Evolutionary conservation across 2,113 vertebrate species (phyloP), one percentile per base, ranked within the genome.

Genomic region (Hucho hucho): DNA sequence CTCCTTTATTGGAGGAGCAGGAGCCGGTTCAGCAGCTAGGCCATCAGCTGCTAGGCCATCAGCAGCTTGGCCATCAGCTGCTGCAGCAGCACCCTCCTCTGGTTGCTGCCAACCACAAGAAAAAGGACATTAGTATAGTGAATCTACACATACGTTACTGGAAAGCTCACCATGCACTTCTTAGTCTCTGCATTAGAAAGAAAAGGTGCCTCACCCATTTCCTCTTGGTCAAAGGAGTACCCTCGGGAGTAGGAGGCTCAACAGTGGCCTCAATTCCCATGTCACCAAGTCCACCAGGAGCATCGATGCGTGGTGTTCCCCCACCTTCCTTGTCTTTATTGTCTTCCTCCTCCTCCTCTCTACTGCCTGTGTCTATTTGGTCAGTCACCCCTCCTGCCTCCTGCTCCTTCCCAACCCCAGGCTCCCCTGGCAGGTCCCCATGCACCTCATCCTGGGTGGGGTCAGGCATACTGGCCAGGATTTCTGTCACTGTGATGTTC

Each of bases 381-480:
- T 94, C 93, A 0, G 81, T 87, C 14, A 90, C 81, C 1, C 92
- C 93, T 76, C 92, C 94, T 0, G 89, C 81, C 56, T 93, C 93
- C 1, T 87, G 90, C 7, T 92, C 93, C 32, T 95, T 94, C 20
- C 94, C 93, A 0, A 89, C 84, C 2, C 94, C 87, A 0, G 72
- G 70, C 79, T 92, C 89, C n/a, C 93, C 91, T 1, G 93, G 92
- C 64, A 92, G 88, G 76, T 96, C 95, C 28, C 95, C 94, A 3
- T 95, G 95, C 49, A 97, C 95, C 74, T 97, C 96, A 3, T 98
- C 96, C 75, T 97, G 94, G 0, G 96, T 98, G 13, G 96, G 96
- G 81, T 98, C 96, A 0, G 96, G 96, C 96, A 98, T 98, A 86
- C 95, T 95, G 1, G 96, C 96, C 80, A 98, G 76, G 24, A 98